These are phyloP conservation scores for Helleia helle DNA, from an alignment of 2,888 invertebrate species.

Conservation along the genomic window DNA sequence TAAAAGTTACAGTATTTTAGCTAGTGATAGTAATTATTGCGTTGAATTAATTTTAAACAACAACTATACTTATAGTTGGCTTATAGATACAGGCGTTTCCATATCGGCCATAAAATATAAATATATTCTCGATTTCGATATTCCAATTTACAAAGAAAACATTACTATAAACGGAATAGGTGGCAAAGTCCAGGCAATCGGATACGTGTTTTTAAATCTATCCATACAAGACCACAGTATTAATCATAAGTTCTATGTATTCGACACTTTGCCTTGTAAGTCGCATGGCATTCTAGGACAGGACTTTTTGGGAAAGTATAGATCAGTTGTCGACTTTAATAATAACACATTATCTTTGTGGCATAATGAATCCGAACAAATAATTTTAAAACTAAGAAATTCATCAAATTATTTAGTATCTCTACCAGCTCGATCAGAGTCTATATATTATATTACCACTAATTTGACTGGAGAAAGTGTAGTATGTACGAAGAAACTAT, in stretches of 20 bases:
- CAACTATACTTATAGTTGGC: neutral
- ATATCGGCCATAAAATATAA: conserved; percentile 7
- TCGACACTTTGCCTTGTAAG: conserved; percentile 8
- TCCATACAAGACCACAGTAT: conserved; percentile 1
- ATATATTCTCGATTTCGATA: conserved; percentile 1
- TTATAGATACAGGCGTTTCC: conserved; percentile 10
- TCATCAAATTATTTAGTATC: too few species aligned
- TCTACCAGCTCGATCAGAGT: conserved; percentile 15
- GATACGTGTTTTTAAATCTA: conserved; percentile 9
- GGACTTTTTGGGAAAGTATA: conserved; percentile 13
- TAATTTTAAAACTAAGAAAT: conserved; percentile 1
- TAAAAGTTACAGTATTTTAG: conserved; percentile 1
- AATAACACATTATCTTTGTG: conserved; percentile 7
- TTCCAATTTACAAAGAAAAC: conserved; percentile 3
- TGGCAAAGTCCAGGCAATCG: conserved; percentile 10
- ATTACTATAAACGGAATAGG: conserved; percentile 11
- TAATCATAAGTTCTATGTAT: conserved; percentile 14
- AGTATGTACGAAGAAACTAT: conserved; percentile 13
- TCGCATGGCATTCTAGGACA: conserved; percentile 3
- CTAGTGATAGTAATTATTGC: conserved; percentile 5
- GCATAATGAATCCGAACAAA: too few species aligned
- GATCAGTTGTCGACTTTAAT: conserved; percentile 15
- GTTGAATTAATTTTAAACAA: neutral
- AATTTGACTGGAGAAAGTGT: conserved; percentile 14
- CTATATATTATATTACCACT: conserved; percentile 15